phyloP scores from a whole-genome alignment of 2,113 vertebrate species.

The Triplophysa dalaica region DNA sequence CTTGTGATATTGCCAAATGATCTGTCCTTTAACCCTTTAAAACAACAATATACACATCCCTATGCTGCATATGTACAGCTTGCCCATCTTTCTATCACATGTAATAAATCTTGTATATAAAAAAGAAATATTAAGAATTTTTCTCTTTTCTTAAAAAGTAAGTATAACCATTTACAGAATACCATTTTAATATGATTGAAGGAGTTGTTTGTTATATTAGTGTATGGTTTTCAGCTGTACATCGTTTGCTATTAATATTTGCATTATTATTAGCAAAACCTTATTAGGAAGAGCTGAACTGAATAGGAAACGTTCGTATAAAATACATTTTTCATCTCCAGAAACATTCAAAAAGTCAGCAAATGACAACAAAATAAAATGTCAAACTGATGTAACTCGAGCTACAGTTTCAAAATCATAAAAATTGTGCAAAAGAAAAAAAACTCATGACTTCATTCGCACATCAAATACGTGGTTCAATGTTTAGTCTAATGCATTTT shows the following conservation, averaged over 20 bases:
- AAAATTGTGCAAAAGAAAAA: neutral
- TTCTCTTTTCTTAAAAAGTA: neutral
- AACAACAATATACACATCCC: neutral
- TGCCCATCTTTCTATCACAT: slow-evolving; percentile 37
- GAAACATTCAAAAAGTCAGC: slow-evolving; percentile 17
- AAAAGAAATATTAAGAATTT: neutral
- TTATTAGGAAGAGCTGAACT: neutral
- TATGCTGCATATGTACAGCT: neutral
- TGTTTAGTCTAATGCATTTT: slow-evolving; percentile 6
- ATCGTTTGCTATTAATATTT: slow-evolving; percentile 2
- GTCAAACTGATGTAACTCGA: slow-evolving; percentile 15
- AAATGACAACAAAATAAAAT: slow-evolving; percentile 25
- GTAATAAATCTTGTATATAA: slow-evolving; percentile 24
- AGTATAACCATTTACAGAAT: neutral
- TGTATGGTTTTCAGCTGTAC: neutral
- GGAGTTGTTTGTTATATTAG: neutral
- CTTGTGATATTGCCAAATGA: no score
- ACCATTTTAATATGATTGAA: neutral
- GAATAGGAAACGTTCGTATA: neutral
- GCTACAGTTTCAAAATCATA: slow-evolving; percentile 9
- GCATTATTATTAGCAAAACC: slow-evolving; percentile 6
- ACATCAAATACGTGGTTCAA: neutral
- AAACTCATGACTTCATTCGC: neutral
- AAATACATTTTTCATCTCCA: slow-evolving; percentile 2
- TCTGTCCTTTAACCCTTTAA: no score